Evolutionary conservation across 2,113 vertebrate species (phyloP).

Genomic region (Bombycilla garrulus): DNA sequence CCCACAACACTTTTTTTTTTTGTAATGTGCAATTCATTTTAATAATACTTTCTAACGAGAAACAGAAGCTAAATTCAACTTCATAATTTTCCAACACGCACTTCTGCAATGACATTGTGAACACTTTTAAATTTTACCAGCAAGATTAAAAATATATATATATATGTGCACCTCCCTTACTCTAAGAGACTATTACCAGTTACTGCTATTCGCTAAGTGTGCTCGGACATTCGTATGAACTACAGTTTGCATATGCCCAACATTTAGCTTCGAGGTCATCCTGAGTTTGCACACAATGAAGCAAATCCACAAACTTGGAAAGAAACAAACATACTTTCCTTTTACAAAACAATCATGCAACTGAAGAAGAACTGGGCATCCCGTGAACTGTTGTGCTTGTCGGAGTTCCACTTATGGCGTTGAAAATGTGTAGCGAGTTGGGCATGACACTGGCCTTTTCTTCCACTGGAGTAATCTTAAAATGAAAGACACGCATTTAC

Average conservation of each 20-base stretch:
- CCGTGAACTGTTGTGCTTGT: constrained; percentile 90
- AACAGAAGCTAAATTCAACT: constrained; percentile 57
- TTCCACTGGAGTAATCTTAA: constrained; percentile 88
- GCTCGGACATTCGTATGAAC: constrained; percentile 4
- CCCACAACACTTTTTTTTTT: constrained; percentile 47
- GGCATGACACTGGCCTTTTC: constrained; percentile 90
- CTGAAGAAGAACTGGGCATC: constrained; percentile 91
- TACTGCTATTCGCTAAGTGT: constrained; percentile 48
- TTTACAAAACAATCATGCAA: constrained; percentile 79
- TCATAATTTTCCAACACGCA: constrained; percentile 44
- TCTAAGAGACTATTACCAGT: constrained; percentile 49
- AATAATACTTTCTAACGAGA: constrained; percentile 57
- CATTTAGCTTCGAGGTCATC: constrained; percentile 68
- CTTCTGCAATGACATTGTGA: constrained; percentile 55
- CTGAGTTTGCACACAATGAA: constrained; percentile 74
- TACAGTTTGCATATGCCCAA: constrained; percentile 43
- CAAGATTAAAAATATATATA: constrained; percentile 53
- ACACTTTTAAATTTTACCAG: constrained; percentile 66
- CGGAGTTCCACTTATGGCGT: constrained; percentile 98
- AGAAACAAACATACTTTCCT: background rate
- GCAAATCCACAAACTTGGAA: constrained; percentile 14
- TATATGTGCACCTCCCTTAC: constrained; percentile 24
- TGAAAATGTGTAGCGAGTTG: constrained; percentile 96
- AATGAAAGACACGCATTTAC: background rate
- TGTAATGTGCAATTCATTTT: constrained; percentile 65